These are phyloP conservation scores for Clanis bilineata DNA, from an alignment of 2,888 invertebrate genomes.

Conservation along the genomic window DNA sequence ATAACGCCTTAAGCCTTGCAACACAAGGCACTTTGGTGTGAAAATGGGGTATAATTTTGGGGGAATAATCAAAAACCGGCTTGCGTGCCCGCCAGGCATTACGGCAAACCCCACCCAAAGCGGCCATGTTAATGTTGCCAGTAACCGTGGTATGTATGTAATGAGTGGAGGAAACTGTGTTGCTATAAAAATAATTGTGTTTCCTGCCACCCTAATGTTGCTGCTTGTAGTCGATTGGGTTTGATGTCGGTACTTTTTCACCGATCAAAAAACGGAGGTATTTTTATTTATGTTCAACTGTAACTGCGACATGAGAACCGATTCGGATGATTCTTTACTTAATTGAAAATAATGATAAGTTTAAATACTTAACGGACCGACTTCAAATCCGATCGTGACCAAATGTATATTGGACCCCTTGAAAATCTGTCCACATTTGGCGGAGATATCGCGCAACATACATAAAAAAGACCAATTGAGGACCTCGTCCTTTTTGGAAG, in stretches of 20 bases:
- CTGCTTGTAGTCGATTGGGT: slow-evolving; percentile 57
- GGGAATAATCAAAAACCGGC: slow-evolving; percentile 77
- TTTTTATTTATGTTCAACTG: too few species aligned
- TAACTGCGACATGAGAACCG: too few species aligned
- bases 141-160: slow-evolving; percentile 76
- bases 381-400: too few species aligned
- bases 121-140: slow-evolving; percentile 78
- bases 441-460: too few species aligned
- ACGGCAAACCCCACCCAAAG: slow-evolving; percentile 69
- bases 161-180: slow-evolving; percentile 81
- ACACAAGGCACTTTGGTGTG: slow-evolving; percentile 67
- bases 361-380: too few species aligned
- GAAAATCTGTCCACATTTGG: too few species aligned
- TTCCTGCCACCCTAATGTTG: slow-evolving; percentile 65
- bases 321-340: too few species aligned
- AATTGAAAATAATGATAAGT: too few species aligned
- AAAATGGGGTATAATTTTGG: slow-evolving; percentile 81
- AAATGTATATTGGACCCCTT: too few species aligned
- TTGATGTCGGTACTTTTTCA: neutral
- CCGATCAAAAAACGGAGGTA: too few species aligned
- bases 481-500: too few species aligned
- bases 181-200: slow-evolving; percentile 81
- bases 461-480: too few species aligned
- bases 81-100: slow-evolving; percentile 79
- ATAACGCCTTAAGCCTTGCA: slow-evolving; percentile 52